Percentiles rank a stretch among this genome's conserved stretches.
These are phyloP conservation scores for Drosophila sp. DNA, from an alignment of 1,140 invertebrate genomes.

Conservation along the genomic window DNA sequence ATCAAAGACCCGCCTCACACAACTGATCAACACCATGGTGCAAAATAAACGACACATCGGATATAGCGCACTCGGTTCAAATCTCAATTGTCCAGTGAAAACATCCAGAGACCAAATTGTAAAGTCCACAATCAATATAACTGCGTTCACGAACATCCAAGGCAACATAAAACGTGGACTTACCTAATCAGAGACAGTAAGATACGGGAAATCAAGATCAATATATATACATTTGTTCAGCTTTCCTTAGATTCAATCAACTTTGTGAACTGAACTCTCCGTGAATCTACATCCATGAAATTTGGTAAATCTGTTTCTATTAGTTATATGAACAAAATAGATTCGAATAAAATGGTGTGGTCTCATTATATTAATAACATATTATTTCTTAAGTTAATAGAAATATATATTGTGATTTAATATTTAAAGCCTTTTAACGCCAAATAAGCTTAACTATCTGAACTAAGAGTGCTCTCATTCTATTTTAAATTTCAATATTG, in stretches of 20 bases:
- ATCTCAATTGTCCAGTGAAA: neutral
- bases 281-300: neutral
- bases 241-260: no score
- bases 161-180: conserved; percentile 16
- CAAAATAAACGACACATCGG: conserved; percentile 9
- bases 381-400: no score
- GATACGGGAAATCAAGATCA: no score
- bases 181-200: conserved; percentile 7
- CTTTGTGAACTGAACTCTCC: neutral
- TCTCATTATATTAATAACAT: no score
- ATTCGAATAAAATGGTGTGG: no score
- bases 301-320: neutral
- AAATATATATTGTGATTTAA: no score
- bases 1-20: conserved; percentile 44
- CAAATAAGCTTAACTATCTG: no score
- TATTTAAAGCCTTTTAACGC: no score
- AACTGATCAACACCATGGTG: conserved; percentile 39
- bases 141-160: conserved; percentile 16
- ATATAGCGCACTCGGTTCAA: conserved; percentile 7
- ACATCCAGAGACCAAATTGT: conserved; percentile 27
- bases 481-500: no score
- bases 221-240: no score
- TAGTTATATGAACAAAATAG: neutral
- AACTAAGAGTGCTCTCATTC: no score
- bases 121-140: conserved; percentile 21